Conservation (phyloP, 2,797 vertebrate genomes). For the Triplophysa bombifrons region DNA sequence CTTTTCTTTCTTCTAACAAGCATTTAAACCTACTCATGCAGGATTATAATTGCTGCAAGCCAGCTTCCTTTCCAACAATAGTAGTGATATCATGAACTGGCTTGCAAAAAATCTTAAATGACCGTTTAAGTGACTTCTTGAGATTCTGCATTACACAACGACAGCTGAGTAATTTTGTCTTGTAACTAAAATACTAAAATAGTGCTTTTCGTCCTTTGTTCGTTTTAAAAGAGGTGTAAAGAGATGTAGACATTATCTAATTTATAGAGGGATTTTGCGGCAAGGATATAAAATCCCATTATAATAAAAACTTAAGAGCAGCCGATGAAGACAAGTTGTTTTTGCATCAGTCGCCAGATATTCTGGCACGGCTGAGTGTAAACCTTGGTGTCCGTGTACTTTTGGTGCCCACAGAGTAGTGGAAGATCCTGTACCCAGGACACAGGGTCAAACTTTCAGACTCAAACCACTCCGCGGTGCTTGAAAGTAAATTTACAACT, state of each 20-base stretch:
- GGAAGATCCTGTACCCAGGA: slow-evolving; percentile 20
- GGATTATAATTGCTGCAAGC: slow-evolving; percentile 56
- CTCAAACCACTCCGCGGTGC: not conserved
- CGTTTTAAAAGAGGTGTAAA: slow-evolving; percentile 44
- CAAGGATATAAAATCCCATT: slow-evolving; percentile 48
- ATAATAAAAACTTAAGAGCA: slow-evolving; percentile 50
- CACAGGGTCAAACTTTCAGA: slow-evolving; percentile 15
- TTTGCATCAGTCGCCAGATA: slow-evolving; percentile 43
- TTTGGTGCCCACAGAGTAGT: slow-evolving; percentile 20
- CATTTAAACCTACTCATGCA: slow-evolving; percentile 62
- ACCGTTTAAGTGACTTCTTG: slow-evolving; percentile 44
- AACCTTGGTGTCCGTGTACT: slow-evolving; percentile 41
- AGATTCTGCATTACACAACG: slow-evolving; percentile 37
- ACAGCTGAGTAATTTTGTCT: slow-evolving; percentile 46
- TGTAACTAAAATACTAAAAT: slow-evolving; percentile 42
- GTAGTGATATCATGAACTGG: slow-evolving; percentile 61
- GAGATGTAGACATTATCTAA: slow-evolving; percentile 58
- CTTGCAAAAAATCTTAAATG: slow-evolving; percentile 51
- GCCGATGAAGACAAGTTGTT: slow-evolving; percentile 25
- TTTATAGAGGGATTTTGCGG: slow-evolving; percentile 55
- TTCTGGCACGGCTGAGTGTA: slow-evolving; percentile 35
- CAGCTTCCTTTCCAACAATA: slow-evolving; percentile 57
- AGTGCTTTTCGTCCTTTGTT: slow-evolving; percentile 33
- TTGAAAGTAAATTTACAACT: not conserved
- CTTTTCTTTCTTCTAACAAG: slow-evolving; percentile 62